These are phyloP conservation scores for Luscinia megarhynchos DNA, from an alignment of 2,797 vertebrate genomes.

Conservation along the genomic window DNA sequence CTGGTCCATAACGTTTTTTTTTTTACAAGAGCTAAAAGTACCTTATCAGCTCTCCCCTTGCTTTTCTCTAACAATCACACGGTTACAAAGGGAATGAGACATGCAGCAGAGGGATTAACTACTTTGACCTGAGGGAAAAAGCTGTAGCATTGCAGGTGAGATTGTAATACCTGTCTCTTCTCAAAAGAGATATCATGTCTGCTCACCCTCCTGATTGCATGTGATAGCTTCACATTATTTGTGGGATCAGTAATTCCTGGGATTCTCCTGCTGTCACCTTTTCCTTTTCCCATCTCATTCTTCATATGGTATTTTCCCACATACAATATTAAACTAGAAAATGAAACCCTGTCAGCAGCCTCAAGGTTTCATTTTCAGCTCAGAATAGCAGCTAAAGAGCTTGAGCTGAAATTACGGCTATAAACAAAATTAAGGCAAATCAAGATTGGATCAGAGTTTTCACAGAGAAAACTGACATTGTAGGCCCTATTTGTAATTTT, in stretches of 20 bases:
- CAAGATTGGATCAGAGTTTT: neutral
- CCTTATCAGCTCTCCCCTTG: slow-evolving; percentile 14
- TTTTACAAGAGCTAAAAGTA: slow-evolving; percentile 8
- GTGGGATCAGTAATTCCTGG: neutral
- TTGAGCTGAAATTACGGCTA: neutral
- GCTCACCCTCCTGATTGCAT: neutral
- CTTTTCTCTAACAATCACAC: slow-evolving; percentile 20
- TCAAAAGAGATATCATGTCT: neutral
- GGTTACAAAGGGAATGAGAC: neutral
- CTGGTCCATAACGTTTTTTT: neutral
- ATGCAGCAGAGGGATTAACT: neutral
- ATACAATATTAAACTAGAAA: neutral
- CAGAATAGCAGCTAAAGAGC: neutral
- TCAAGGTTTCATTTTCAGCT: neutral
- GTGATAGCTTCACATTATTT: neutral
- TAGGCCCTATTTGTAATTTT: neutral
- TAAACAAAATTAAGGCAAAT: slow-evolving; percentile 8
- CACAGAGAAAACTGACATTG: neutral
- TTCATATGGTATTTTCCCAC: neutral
- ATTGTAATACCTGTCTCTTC: slow-evolving; percentile 3
- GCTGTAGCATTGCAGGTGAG: neutral
- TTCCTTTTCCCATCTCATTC: neutral
- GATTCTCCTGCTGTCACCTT: neutral
- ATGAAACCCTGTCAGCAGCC: neutral
- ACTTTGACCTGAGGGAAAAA: neutral